These are phyloP conservation scores for Sabellastarte sp. DNA, from an alignment of 2,888 invertebrate species.

Conservation along the genomic window DNA sequence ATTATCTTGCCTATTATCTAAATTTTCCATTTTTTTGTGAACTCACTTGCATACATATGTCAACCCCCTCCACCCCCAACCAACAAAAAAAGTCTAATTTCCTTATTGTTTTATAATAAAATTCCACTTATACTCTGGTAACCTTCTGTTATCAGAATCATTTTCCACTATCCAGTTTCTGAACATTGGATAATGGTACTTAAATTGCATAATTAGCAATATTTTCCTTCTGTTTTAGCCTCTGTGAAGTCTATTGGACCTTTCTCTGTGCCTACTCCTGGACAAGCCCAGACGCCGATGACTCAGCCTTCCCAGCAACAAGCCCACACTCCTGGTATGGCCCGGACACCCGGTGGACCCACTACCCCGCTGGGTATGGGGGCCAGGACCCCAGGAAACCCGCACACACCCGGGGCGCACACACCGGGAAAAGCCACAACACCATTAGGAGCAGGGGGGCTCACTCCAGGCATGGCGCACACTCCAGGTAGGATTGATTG, in stretches of 20 bases:
- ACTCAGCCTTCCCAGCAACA: constrained; percentile 18
- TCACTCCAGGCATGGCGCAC: constrained; percentile 23
- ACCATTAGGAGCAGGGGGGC: background rate
- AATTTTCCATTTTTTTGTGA: too few species aligned
- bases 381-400: constrained; percentile 21
- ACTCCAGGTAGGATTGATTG: constrained; percentile 25
- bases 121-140: too few species aligned
- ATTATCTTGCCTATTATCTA: too few species aligned
- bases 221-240: constrained; percentile 40
- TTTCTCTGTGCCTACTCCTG: constrained; percentile 18
- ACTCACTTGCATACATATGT: too few species aligned
- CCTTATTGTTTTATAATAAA: too few species aligned
- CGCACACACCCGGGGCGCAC: constrained; percentile 27
- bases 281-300: constrained; percentile 20
- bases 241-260: constrained; percentile 59
- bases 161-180: too few species aligned
- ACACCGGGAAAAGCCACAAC: constrained; percentile 26
- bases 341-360: constrained; percentile 25
- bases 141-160: too few species aligned
- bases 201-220: too few species aligned
- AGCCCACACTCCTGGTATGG: constrained; percentile 13
- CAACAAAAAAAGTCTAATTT: too few species aligned
- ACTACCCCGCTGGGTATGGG: constrained; percentile 20
- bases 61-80: too few species aligned
- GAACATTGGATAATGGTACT: too few species aligned